phyloP scores from a whole-genome alignment of 2,113 vertebrate species.

The Plecotus auritus region DNA sequence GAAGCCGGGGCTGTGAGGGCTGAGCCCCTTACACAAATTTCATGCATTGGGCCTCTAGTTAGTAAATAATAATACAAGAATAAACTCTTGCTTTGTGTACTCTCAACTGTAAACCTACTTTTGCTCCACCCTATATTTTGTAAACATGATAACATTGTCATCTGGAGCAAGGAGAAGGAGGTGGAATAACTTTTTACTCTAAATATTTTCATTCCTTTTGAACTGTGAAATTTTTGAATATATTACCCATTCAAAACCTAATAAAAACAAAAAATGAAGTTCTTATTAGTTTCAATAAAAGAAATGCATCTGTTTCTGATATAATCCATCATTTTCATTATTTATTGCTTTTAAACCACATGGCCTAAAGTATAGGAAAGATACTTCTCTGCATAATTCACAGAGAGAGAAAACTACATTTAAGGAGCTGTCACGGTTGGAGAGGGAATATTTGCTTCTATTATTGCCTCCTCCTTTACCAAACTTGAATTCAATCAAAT shows the following conservation, averaged over 20 bases:
- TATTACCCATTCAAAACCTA: neutral
- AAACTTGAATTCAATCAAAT: neutral
- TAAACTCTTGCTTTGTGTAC: no score
- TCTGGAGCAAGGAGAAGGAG: neutral
- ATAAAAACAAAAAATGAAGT: neutral
- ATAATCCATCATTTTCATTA: neutral
- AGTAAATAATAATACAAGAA: no score
- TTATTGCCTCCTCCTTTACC: neutral
- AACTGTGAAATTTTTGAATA: neutral
- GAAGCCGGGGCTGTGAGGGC: no score
- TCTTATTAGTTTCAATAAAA: neutral
- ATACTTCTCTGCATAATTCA: neutral
- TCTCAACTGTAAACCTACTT: no score
- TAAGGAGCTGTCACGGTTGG: neutral
- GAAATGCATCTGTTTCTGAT: neutral
- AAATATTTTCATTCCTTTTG: neutral
- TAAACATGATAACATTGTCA: neutral
- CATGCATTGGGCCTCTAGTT: no score
- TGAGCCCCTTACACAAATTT: no score
- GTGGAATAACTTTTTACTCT: neutral
- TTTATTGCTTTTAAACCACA: neutral
- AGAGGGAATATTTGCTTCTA: neutral
- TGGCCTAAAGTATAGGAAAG: neutral
- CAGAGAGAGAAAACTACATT: neutral
- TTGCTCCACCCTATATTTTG: neutral